These are phyloP conservation scores for Oreohelix idahoensis DNA, from an alignment of 1,140 invertebrate species.

Conservation along the genomic window DNA sequence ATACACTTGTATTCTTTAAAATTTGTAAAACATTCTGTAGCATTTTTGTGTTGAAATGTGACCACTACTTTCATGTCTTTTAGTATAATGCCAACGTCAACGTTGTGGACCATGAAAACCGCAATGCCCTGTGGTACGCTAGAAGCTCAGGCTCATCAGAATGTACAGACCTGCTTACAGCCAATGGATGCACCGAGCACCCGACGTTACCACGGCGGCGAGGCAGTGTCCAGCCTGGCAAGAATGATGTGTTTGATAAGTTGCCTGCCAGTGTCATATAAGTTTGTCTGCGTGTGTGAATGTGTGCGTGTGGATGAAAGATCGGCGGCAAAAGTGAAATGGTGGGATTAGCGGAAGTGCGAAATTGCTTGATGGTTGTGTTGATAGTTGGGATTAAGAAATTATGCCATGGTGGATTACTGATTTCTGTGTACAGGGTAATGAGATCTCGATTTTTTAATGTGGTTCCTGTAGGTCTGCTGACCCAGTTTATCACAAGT, in stretches of 20 bases:
- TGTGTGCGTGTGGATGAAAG: not conserved
- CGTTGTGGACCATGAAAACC: slow-evolving; percentile 85
- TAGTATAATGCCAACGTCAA: slow-evolving; percentile 90
- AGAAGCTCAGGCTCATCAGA: slow-evolving; percentile 79
- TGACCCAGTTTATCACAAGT: too few relatives aligned
- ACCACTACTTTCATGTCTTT: slow-evolving; percentile 45
- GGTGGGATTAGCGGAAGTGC: too few relatives aligned
- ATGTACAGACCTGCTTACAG: slow-evolving; percentile 77
- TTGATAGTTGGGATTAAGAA: too few relatives aligned
- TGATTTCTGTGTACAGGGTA: too few relatives aligned
- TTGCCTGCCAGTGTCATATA: slow-evolving; percentile 81
- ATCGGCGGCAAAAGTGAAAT: not conserved
- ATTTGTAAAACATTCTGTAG: too few relatives aligned
- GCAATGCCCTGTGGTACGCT: slow-evolving; percentile 87
- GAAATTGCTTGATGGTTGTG: too few relatives aligned
- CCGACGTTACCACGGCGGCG: slow-evolving; percentile 74
- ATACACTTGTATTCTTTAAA: too few relatives aligned
- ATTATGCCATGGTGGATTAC: too few relatives aligned
- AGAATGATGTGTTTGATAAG: slow-evolving; percentile 79
- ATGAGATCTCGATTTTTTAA: too few relatives aligned
- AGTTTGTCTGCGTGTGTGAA: not conserved
- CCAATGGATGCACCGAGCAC: slow-evolving; percentile 79
- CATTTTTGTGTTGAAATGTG: too few relatives aligned
- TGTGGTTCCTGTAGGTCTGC: too few relatives aligned
- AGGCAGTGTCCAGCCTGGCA: slow-evolving; percentile 62